Conservation (phyloP, 35 echinoderm and acorn worm genomes). For the Chiridota heheva region DNA sequence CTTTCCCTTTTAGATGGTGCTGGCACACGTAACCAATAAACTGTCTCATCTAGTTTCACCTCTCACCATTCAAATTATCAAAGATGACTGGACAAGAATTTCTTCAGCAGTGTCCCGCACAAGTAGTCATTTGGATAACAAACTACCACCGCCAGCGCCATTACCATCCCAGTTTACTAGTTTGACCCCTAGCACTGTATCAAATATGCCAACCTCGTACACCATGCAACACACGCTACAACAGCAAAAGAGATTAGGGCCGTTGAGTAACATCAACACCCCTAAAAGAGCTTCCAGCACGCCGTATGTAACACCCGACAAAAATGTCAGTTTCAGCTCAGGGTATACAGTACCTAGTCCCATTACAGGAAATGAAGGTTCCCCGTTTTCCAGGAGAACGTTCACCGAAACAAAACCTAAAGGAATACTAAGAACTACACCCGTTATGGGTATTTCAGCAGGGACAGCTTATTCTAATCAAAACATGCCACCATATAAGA, state of each 20-base stretch:
- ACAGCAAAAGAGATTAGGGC: constrained; percentile 24
- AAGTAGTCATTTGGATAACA: constrained; percentile 38
- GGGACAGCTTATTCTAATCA: too few relatives aligned
- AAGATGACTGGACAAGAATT: constrained; percentile 96
- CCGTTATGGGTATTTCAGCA: too few relatives aligned
- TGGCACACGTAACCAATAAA: constrained; percentile 97
- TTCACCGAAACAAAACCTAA: constrained; percentile 1
- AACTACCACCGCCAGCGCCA: constrained; percentile 52
- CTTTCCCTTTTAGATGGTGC: constrained; percentile 68
- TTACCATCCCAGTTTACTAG: constrained; percentile 20
- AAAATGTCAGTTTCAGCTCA: constrained; percentile 74
- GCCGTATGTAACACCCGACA: constrained; percentile 74
- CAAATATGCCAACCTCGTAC: constrained; percentile 22
- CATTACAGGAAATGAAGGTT: not conserved
- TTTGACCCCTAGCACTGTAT: not conserved
- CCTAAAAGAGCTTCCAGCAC: constrained; percentile 81
- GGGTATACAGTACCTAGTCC: constrained; percentile 39
- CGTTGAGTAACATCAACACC: constrained; percentile 19
- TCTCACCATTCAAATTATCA: constrained; percentile 91
- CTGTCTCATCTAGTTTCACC: constrained; percentile 84
- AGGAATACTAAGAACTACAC: constrained; percentile 35
- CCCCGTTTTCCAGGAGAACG: not conserved
- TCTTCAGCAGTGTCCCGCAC: constrained; percentile 62
- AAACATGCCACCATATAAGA: too few relatives aligned
- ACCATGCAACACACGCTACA: constrained; percentile 7